phyloP scores from a whole-genome alignment of 2,797 vertebrate species.

The Bufotes viridis region DNA sequence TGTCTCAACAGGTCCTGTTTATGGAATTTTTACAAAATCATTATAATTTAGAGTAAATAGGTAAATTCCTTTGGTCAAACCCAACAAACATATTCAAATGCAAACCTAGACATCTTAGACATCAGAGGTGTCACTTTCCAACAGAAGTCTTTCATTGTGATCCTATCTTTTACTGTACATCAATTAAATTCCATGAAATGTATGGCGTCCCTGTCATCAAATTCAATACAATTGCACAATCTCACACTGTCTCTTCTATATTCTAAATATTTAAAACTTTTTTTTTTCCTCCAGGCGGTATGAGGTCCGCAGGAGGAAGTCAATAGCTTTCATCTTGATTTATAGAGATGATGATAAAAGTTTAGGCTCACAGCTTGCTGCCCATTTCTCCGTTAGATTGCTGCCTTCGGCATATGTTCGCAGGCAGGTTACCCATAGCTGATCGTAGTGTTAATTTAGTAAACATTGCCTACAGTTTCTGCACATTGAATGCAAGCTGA shows the following conservation, averaged over 20 bases:
- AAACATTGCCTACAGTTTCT: conserved; percentile 73
- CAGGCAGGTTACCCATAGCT: conserved; percentile 76
- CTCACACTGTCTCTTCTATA: conserved; percentile 65
- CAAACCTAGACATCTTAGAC: conserved; percentile 6
- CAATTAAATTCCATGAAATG: conserved; percentile 52
- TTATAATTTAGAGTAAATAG: not conserved
- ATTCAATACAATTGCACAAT: conserved; percentile 59
- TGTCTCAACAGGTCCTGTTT: too few species aligned
- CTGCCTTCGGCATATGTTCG: conserved; percentile 78
- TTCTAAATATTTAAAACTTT: conserved; percentile 76
- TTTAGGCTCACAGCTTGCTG: conserved; percentile 80
- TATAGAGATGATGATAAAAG: conserved; percentile 80
- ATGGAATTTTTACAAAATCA: too few species aligned
- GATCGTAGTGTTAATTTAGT: conserved; percentile 74
- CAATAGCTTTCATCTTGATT: conserved; percentile 80
- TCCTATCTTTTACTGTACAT: conserved; percentile 38
- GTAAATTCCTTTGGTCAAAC: too few species aligned
- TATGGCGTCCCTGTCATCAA: conserved; percentile 49
- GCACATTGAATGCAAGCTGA: conserved; percentile 73
- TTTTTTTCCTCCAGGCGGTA: conserved; percentile 71
- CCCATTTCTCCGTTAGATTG: conserved; percentile 74
- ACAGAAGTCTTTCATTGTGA: conserved; percentile 19
- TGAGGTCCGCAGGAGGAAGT: conserved; percentile 76
- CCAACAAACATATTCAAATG: not conserved
- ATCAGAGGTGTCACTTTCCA: not conserved